phyloP scores from a whole-genome alignment of 2,113 vertebrate genomes.

The Epinephelus cyanopodus region DNA sequence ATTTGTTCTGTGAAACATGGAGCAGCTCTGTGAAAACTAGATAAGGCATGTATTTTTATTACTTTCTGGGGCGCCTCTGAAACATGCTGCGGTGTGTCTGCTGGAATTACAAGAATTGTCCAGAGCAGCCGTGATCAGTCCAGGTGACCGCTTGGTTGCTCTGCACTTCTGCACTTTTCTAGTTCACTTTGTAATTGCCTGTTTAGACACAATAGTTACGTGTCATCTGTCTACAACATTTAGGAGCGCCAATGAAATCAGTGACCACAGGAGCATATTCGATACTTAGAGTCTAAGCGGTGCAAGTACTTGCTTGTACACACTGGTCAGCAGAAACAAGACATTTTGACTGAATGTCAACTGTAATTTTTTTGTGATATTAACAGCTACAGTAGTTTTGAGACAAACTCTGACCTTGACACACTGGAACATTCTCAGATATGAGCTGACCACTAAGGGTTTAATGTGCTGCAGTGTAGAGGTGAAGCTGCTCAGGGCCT shows the following conservation, averaged over 20 bases:
- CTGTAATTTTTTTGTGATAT: slow-evolving; percentile 12
- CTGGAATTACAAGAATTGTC: too few species aligned
- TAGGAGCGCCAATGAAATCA: not conserved
- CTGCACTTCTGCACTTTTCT: too few species aligned
- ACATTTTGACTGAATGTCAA: not conserved
- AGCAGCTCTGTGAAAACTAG: too few species aligned
- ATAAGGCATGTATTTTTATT: too few species aligned
- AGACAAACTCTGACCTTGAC: slow-evolving; percentile 24
- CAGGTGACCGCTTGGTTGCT: too few species aligned
- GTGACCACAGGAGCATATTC: too few species aligned
- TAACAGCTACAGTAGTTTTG: not conserved
- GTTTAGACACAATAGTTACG: not conserved
- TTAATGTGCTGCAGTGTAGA: slow-evolving; percentile 35
- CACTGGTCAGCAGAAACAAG: not conserved
- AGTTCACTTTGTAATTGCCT: not conserved
- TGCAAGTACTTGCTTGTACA: not conserved
- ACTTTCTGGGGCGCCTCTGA: too few species aligned
- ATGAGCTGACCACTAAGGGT: slow-evolving; percentile 39
- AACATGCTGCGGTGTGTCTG: too few species aligned
- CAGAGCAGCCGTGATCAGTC: too few species aligned
- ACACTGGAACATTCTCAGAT: slow-evolving; percentile 8
- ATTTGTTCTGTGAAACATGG: too few species aligned
- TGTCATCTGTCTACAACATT: not conserved
- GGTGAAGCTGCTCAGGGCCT: slow-evolving; percentile 46
- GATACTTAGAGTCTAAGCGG: not conserved